A percentile compares a stretch with the other conserved stretches of the same genome.
phyloP scores from a whole-genome alignment of 1,140 invertebrate species.

The Ceratoteleas bidentatus region DNA sequence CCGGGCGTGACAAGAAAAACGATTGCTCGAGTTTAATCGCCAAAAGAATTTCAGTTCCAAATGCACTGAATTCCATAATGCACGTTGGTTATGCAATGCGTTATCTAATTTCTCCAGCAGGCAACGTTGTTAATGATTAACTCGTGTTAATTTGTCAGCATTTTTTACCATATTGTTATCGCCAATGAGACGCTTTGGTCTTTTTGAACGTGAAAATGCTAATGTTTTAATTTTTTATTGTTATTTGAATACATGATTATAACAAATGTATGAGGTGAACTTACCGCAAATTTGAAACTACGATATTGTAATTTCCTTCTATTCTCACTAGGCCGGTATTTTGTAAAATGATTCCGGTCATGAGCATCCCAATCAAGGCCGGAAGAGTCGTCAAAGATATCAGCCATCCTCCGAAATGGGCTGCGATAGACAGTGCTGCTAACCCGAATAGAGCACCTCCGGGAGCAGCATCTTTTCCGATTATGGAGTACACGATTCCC shows the following conservation, averaged over 20 bases:
- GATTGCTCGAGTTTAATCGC: slow-evolving; percentile 47
- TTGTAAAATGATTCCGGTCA: slow-evolving; percentile 89
- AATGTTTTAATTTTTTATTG: too few species aligned
- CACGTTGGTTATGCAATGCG: slow-evolving; percentile 43
- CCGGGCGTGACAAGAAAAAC: slow-evolving; percentile 64
- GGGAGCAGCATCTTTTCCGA: slow-evolving; percentile 87
- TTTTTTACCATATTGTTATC: slow-evolving; percentile 77
- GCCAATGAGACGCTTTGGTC: too few species aligned
- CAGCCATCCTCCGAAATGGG: slow-evolving; percentile 91
- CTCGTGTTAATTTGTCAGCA: too few species aligned
- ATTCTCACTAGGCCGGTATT: slow-evolving; percentile 91
- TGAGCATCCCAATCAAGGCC: slow-evolving; percentile 92
- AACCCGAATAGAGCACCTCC: slow-evolving; percentile 91
- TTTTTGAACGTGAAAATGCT: too few species aligned
- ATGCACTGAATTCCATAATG: slow-evolving; percentile 56
- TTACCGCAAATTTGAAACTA: too few species aligned
- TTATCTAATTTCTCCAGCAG: too few species aligned
- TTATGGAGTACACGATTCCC: slow-evolving; percentile 87
- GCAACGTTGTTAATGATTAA: too few species aligned
- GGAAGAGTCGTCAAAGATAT: slow-evolving; percentile 90
- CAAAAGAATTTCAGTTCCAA: slow-evolving; percentile 44
- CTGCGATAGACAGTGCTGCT: slow-evolving; percentile 87
- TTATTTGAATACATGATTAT: too few species aligned
- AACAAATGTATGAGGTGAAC: too few species aligned
- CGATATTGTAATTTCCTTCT: too few species aligned